Conservation (phyloP, 2,888 invertebrate species). For the Drosophila kanekoi region DNA sequence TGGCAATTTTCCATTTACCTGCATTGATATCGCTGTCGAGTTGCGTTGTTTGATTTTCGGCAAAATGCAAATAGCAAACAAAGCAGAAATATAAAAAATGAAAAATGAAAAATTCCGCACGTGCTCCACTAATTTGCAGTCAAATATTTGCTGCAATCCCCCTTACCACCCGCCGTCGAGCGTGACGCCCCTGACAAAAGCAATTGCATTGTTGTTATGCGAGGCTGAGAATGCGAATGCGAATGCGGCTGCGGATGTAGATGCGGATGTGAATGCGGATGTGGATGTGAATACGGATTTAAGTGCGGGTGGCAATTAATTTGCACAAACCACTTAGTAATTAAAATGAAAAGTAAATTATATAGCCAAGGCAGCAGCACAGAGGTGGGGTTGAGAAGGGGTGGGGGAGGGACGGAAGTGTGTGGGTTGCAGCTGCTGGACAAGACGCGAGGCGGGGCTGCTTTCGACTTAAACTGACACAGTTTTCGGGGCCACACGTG, state of each 20-base stretch:
- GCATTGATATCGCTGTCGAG: slow-evolving; percentile 15
- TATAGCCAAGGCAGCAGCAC: slow-evolving; percentile 44
- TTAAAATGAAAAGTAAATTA: slow-evolving; percentile 80
- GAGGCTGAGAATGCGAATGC: slow-evolving; percentile 11
- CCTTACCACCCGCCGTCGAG: neutral
- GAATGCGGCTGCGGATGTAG: slow-evolving; percentile 3
- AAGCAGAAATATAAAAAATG: slow-evolving; percentile 6
- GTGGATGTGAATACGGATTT: slow-evolving; percentile 19
- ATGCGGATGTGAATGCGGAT: neutral
- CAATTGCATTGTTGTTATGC: slow-evolving; percentile 10
- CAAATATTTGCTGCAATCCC: slow-evolving; percentile 49
- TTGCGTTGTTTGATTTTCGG: slow-evolving; percentile 33
- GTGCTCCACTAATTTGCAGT: slow-evolving; percentile 55
- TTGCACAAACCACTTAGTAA: slow-evolving; percentile 76
- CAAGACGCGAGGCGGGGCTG: slow-evolving; percentile 7
- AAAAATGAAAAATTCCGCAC: slow-evolving; percentile 10
- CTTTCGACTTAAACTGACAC: slow-evolving; percentile 56
- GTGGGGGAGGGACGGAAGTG: neutral
- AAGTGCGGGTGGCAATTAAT: slow-evolving; percentile 71
- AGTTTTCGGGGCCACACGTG: slow-evolving; percentile 36
- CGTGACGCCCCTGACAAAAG: slow-evolving; percentile 10
- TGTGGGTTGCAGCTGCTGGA: neutral
- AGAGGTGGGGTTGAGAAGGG: neutral
- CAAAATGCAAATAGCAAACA: slow-evolving; percentile 29
- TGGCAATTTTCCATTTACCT: slow-evolving; percentile 3